phyloP scores from a whole-genome alignment of 2,888 invertebrate species.

The Mesorhabditis spiculigera region DNA sequence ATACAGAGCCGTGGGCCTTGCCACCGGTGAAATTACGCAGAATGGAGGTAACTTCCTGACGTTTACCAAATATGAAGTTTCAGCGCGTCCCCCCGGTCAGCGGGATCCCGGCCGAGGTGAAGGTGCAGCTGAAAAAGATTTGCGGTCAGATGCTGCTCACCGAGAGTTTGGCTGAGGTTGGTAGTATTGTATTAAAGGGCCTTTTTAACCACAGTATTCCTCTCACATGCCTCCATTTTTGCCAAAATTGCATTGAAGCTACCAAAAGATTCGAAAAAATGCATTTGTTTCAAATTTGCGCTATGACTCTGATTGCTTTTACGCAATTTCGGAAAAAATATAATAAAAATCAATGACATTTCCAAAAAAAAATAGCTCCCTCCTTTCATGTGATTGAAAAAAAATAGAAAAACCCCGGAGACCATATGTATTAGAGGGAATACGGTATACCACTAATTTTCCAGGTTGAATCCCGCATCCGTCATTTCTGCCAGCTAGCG shows the following conservation, averaged over 20 bases:
- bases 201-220: background rate
- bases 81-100: slow-evolving; percentile 14
- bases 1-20: slow-evolving; percentile 12
- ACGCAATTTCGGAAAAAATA: too few species aligned
- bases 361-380: too few species aligned
- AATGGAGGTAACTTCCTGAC: background rate
- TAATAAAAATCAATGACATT: too few species aligned
- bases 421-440: too few species aligned
- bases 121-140: slow-evolving; percentile 19
- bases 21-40: background rate
- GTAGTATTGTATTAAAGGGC: too few species aligned
- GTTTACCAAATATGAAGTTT: slow-evolving; percentile 9
- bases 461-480: background rate
- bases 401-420: background rate
- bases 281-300: too few species aligned
- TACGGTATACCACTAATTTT: background rate
- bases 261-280: too few species aligned
- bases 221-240: background rate
- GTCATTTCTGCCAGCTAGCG: slow-evolving; percentile 14
- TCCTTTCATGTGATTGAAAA: too few species aligned
- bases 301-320: too few species aligned
- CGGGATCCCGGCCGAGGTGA: slow-evolving; percentile 14
- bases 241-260: too few species aligned
- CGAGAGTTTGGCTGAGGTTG: slow-evolving; percentile 10
- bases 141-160: slow-evolving; percentile 22